Percentiles rank a stretch among this genome's conserved stretches.
These are phyloP conservation scores for Achroia grisella DNA, from an alignment of 1,140 invertebrate species.

Conservation along the genomic window DNA sequence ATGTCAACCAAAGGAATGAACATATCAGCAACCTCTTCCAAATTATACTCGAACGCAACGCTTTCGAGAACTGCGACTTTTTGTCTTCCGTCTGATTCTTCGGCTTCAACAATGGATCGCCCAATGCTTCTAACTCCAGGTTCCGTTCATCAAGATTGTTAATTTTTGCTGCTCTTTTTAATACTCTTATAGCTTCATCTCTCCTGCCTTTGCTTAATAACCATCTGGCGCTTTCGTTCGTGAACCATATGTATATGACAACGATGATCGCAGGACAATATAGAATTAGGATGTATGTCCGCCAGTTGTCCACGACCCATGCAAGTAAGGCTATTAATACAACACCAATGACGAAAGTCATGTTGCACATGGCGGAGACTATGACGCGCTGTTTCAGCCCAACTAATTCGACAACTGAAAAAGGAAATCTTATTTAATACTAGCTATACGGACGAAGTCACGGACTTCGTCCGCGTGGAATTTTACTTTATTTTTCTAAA, in stretches of 20 bases:
- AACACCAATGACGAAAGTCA: constrained; percentile 82
- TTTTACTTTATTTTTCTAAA: neutral
- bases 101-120: constrained; percentile 54
- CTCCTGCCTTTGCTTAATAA: constrained; percentile 83
- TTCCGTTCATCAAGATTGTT: constrained; percentile 78
- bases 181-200: constrained; percentile 80
- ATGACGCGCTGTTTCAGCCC: constrained; percentile 61
- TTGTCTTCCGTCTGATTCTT: constrained; percentile 41
- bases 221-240: constrained; percentile 90
- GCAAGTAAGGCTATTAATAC: constrained; percentile 79
- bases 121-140: constrained; percentile 70
- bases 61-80: constrained; percentile 49
- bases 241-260: constrained; percentile 87
- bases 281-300: constrained; percentile 78
- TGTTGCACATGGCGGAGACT: constrained; percentile 63
- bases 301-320: constrained; percentile 82
- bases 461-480: neutral
- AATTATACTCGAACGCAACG: constrained; percentile 75
- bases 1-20: constrained; percentile 82
- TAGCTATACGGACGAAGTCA: too few species aligned
- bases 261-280: constrained; percentile 80
- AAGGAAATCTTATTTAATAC: neutral
- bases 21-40: constrained; percentile 79
- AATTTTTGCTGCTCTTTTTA: constrained; percentile 81
- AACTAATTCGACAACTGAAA: constrained; percentile 57